Conservation (phyloP, 2,113 vertebrate species). For the Candoia aspera region DNA sequence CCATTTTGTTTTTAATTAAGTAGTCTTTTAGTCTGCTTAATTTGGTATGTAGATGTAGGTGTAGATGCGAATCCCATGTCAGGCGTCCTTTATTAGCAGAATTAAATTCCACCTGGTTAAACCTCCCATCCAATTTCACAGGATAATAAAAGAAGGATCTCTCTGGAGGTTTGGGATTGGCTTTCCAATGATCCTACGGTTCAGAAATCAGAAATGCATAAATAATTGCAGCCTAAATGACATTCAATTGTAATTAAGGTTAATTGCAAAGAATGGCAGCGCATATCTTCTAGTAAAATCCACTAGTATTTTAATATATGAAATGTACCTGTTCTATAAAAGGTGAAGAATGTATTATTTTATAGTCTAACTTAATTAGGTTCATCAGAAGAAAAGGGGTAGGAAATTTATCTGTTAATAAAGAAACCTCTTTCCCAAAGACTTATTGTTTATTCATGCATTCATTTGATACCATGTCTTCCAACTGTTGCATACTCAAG, state of each 20-base stretch:
- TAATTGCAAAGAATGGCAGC: constrained; percentile 34
- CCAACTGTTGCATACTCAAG: not conserved
- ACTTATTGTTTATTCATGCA: not conserved
- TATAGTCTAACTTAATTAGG: constrained; percentile 29
- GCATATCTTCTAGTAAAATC: constrained; percentile 42
- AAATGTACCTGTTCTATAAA: constrained; percentile 34
- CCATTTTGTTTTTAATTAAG: constrained; percentile 35
- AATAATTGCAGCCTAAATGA: constrained; percentile 30
- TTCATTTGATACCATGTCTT: not conserved
- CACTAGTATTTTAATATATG: constrained; percentile 6
- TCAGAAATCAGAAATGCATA: constrained; percentile 12
- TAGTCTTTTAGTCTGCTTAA: constrained; percentile 6
- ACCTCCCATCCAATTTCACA: not conserved
- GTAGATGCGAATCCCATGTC: constrained; percentile 11
- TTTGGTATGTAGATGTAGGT: constrained; percentile 1
- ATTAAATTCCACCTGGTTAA: not conserved
- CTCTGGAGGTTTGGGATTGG: constrained; percentile 7
- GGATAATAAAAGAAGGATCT: constrained; percentile 1
- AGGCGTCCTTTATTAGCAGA: constrained; percentile 14
- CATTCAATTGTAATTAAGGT: constrained; percentile 43
- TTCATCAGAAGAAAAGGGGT: constrained; percentile 2
- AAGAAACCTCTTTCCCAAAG: not conserved
- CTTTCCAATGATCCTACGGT: constrained; percentile 27
- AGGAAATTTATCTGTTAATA: constrained; percentile 6
- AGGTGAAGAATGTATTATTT: constrained; percentile 27